Evolutionary conservation across 2,888 invertebrate species (phyloP), one percentile per base, ranked within the genome.

Genomic region (Cephonodes hylas): DNA sequence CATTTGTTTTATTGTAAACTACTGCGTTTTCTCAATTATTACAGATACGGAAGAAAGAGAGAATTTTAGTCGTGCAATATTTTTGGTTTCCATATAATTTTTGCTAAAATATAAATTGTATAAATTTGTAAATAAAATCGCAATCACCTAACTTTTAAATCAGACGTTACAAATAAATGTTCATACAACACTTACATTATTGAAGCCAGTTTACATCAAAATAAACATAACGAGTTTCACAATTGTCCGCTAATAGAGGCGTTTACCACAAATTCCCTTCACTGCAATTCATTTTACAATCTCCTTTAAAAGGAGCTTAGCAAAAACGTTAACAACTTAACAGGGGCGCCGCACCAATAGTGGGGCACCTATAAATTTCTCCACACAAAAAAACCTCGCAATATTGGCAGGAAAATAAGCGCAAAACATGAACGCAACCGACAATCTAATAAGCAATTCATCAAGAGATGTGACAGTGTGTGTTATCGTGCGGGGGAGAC

Each of bases 381-480:
- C 23, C 20, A 3, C 8, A 62, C 66, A 73, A 71, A 82, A 80
- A 82, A 79, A 77, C 72, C 62, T 63, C 69, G 68, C 70, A 70
- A 74, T 83, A 85, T 83, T 77, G 81, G 79, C 71, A 74, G 70
- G 76, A 82, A 83, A 83, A 83, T 80, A 82, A 82, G 79, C 73
- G 75, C 79, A 80, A 81, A 83, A 83, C 77, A 77, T 66, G 73
- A 74, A 76, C 78, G 76, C 63, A 77, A 77, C 77, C 77, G 85
- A 85, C 86, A 85, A 86, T 85, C 85, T 88, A 88, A 89, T 88
- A 86, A 86, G 86, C 87, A 85, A 89, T 89, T 90, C 89, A 90
- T 90, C 89, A 90, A 77, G 77, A 67, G 79, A 82, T 84, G 86
- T 88, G 89, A 89, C 88, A 87, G 86, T 85, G 74, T 80, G 79